Percentiles rank a stretch among this genome's conserved stretches.
These are phyloP conservation scores for Tautogolabrus adspersus DNA, from an alignment of 2,113 vertebrate genomes.

Conservation along the genomic window DNA sequence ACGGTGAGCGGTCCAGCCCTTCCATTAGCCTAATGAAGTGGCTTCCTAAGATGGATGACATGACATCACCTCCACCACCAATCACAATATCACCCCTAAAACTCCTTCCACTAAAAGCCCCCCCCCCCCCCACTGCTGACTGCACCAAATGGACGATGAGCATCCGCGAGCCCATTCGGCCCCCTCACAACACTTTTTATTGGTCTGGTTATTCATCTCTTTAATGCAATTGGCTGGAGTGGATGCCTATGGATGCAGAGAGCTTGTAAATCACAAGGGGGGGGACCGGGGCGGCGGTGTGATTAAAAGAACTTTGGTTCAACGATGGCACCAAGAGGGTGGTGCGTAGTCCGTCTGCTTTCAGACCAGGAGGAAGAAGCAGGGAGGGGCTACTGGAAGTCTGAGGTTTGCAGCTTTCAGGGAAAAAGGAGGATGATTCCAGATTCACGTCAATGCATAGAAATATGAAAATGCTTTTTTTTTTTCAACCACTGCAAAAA, in stretches of 20 bases:
- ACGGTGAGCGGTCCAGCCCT: constrained; percentile 67
- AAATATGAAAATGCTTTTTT: not conserved
- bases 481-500: not conserved
- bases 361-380: constrained; percentile 27
- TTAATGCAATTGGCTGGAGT: constrained; percentile 81
- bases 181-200: constrained; percentile 74
- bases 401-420: not conserved
- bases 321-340: constrained; percentile 58
- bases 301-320: constrained; percentile 79
- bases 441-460: not conserved
- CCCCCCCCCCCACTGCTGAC: constrained; percentile 40
- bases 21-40: constrained; percentile 86
- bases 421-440: not conserved
- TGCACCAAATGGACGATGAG: constrained; percentile 75
- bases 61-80: constrained; percentile 81
- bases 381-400: not conserved
- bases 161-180: constrained; percentile 69
- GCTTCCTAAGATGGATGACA: constrained; percentile 80
- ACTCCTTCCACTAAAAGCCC: constrained; percentile 77
- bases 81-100: constrained; percentile 81
- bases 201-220: constrained; percentile 82
- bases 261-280: constrained; percentile 69
- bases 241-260: constrained; percentile 63
- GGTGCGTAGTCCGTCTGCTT: constrained; percentile 40
- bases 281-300: constrained; percentile 38